Evolutionary conservation across 2,797 vertebrate species (phyloP).

Genomic region (Paguma larvata): DNA sequence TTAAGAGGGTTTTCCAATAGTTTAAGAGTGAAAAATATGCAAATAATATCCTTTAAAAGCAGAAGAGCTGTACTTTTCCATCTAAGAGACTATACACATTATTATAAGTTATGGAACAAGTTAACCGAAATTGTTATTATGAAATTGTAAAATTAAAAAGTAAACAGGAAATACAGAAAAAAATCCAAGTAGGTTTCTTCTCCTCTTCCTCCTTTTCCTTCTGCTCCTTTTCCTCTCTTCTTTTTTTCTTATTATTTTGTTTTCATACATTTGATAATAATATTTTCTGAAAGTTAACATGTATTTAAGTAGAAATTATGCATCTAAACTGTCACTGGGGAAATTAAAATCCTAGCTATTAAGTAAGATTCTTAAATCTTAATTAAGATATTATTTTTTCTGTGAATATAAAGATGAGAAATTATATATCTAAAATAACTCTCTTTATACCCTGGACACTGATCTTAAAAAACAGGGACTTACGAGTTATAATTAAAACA

Average conservation of each 20-base stretch:
- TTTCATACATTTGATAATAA: neutral
- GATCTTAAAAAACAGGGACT: neutral
- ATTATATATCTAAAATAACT: neutral
- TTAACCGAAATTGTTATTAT: neutral
- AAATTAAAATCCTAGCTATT: neutral
- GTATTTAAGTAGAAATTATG: neutral
- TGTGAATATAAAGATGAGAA: neutral
- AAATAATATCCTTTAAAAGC: neutral
- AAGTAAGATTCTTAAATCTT: neutral
- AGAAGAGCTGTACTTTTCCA: neutral
- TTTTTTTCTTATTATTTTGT: neutral
- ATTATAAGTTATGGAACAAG: neutral
- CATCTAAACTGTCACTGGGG: neutral
- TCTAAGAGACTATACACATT: neutral
- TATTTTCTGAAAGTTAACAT: neutral
- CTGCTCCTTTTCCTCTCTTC: neutral
- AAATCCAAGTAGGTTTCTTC: neutral
- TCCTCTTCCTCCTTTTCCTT: neutral
- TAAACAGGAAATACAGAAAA: neutral
- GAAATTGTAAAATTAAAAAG: neutral
- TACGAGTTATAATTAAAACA: neutral
- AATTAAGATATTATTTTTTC: neutral
- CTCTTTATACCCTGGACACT: neutral
- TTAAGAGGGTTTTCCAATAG: neutral
- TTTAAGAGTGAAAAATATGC: neutral